These are phyloP conservation scores for Steinernema khuongi DNA, from an alignment of 1,140 invertebrate genomes.

Conservation along the genomic window DNA sequence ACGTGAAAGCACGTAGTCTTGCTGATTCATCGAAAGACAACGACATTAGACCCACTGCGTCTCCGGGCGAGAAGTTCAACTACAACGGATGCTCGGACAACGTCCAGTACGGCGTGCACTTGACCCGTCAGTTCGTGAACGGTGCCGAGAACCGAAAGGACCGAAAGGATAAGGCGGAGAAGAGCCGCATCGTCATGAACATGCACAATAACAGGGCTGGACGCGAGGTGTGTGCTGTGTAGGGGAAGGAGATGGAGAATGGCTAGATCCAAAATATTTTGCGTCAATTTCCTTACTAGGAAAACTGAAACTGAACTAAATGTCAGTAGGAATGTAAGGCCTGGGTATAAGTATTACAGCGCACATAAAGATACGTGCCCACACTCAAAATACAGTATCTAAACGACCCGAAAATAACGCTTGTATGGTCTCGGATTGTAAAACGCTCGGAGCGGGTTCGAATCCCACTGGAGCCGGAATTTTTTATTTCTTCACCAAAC, in stretches of 20 bases:
- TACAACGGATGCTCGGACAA: slow-evolving; percentile 63
- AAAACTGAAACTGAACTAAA: no score
- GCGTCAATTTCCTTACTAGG: no score
- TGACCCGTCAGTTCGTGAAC: slow-evolving; percentile 67
- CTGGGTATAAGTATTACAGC: no score
- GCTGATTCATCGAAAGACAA: background rate
- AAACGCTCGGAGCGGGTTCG: no score
- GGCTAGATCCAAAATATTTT: no score
- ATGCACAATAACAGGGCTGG: slow-evolving; percentile 70
- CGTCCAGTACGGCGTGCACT: slow-evolving; percentile 65
- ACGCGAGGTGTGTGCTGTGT: slow-evolving; percentile 62
- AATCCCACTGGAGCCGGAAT: no score
- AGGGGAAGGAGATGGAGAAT: background rate
- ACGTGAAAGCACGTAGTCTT: background rate
- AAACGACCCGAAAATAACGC: no score
- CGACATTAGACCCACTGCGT: background rate
- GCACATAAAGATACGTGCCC: no score
- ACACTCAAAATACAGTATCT: no score
- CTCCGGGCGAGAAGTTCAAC: slow-evolving; percentile 30
- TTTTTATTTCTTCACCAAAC: no score
- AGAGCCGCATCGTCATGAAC: slow-evolving; percentile 64
- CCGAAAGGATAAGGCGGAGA: slow-evolving; percentile 60
- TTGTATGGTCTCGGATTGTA: no score
- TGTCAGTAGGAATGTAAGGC: no score
- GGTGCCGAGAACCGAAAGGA: slow-evolving; percentile 60